Evolutionary conservation across 1,140 invertebrate species (phyloP).

Genomic region (Pantala flavescens): DNA sequence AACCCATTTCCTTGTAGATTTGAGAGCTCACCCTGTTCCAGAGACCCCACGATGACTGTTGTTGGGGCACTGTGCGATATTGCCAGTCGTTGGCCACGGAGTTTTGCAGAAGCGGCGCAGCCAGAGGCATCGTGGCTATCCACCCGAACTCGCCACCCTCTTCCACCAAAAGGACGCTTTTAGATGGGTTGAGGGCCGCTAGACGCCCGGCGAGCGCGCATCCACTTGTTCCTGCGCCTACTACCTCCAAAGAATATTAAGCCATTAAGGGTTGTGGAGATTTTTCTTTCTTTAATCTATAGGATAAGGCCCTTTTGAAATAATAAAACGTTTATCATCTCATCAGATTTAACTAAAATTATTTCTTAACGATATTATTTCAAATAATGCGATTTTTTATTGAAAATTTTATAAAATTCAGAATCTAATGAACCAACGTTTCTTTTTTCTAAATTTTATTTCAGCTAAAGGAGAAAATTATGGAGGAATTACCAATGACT

Average conservation of each 20-base stretch:
- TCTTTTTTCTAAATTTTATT: too few species aligned
- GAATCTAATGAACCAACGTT: not conserved
- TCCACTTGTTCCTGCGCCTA: constrained; percentile 71
- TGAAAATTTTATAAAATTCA: not conserved
- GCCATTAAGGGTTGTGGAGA: not conserved
- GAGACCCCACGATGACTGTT: constrained; percentile 51
- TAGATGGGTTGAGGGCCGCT: constrained; percentile 42
- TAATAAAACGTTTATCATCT: too few species aligned
- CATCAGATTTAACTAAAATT: too few species aligned
- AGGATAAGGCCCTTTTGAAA: not conserved
- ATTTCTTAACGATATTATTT: too few species aligned
- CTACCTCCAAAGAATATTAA: constrained; percentile 30
- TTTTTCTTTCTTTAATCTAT: not conserved
- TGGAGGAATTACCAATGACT: too few species aligned
- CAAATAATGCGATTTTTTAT: too few species aligned
- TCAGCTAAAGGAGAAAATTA: too few species aligned
- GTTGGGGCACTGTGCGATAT: constrained; percentile 48
- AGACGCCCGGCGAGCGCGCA: constrained; percentile 61
- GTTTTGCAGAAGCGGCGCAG: constrained; percentile 52
- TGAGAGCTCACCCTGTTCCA: constrained; percentile 45
- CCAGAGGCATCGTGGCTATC: constrained; percentile 48
- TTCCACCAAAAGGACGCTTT: constrained; percentile 55
- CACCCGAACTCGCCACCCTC: constrained; percentile 52
- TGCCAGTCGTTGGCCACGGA: constrained; percentile 49
- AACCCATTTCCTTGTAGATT: too few species aligned